A percentile compares a stretch with the other conserved stretches of the same genome.
These are phyloP conservation scores for Lasiommata megera DNA, from an alignment of 2,888 invertebrate species.

Conservation along the genomic window DNA sequence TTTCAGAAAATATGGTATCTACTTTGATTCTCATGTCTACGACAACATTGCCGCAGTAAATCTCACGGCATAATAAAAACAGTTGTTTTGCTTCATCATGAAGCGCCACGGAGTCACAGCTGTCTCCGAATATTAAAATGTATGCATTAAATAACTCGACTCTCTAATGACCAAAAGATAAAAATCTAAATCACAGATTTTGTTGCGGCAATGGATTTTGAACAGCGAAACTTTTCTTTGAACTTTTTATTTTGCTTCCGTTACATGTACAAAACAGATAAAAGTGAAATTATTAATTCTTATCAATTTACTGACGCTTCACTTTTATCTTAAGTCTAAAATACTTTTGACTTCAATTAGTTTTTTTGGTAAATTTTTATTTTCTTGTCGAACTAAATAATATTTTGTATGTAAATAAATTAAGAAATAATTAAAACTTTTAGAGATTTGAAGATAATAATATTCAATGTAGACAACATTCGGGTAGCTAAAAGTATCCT, in stretches of 20 bases:
- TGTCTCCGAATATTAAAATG: slow-evolving; percentile 47
- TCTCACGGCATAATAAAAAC: slow-evolving; percentile 39
- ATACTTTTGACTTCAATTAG: too few species aligned
- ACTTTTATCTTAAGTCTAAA: too few species aligned
- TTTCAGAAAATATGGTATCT: slow-evolving; percentile 44
- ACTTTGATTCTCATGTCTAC: slow-evolving; percentile 47
- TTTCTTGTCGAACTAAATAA: too few species aligned
- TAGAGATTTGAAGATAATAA: too few species aligned
- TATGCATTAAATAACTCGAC: slow-evolving; percentile 64
- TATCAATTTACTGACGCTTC: background rate
- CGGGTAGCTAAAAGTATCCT: too few species aligned
- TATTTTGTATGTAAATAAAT: too few species aligned
- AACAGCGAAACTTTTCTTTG: slow-evolving; percentile 57
- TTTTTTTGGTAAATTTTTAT: too few species aligned
- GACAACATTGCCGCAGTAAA: slow-evolving; percentile 64
- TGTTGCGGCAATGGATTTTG: slow-evolving; percentile 47
- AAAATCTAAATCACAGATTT: slow-evolving; percentile 58
- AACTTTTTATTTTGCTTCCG: slow-evolving; percentile 24
- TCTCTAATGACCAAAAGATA: slow-evolving; percentile 65
- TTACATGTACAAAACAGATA: slow-evolving; percentile 19
- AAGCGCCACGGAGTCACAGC: slow-evolving; percentile 13
- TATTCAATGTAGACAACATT: too few species aligned
- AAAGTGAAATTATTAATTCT: background rate
- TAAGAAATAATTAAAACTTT: too few species aligned
- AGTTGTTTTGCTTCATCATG: background rate